These are phyloP conservation scores for Odontocolon sp. DNA, from an alignment of 2,888 invertebrate genomes.

Conservation along the genomic window DNA sequence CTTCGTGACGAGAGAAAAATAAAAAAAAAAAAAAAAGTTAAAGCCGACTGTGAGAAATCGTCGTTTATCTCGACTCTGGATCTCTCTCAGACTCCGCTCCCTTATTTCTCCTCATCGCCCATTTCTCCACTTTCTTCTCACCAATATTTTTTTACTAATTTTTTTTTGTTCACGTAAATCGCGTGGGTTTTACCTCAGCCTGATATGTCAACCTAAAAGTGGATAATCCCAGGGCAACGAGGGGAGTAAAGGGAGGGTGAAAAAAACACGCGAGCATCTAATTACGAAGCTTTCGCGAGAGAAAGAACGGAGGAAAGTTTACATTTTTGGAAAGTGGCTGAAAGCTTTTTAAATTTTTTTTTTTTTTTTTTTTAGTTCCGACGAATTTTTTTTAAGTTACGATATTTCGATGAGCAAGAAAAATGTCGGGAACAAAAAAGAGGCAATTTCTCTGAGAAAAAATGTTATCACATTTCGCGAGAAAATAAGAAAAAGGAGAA, in stretches of 20 bases:
- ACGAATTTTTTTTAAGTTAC: slow-evolving; percentile 13
- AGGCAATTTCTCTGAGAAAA: neutral
- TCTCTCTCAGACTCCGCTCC: neutral
- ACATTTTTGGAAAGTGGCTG: neutral
- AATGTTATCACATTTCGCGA: slow-evolving; percentile 34
- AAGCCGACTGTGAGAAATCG: neutral
- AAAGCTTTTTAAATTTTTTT: too few species aligned
- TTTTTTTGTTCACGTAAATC: neutral
- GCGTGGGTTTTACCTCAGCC: neutral
- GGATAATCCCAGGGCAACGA: slow-evolving; percentile 25
- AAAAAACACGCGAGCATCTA: slow-evolving; percentile 54
- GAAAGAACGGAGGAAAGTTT: slow-evolving; percentile 10
- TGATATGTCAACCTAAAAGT: slow-evolving; percentile 35
- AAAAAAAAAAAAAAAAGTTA: slow-evolving; percentile 1
- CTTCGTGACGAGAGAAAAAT: too few species aligned
- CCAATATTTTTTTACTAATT: neutral
- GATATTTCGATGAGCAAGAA: slow-evolving; percentile 24
- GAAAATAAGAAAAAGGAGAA: neutral
- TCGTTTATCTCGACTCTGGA: neutral
- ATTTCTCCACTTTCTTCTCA: neutral
- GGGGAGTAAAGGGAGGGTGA: neutral
- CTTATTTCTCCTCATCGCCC: neutral
- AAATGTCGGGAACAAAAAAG: slow-evolving; percentile 1
- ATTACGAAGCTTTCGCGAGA: slow-evolving; percentile 50
- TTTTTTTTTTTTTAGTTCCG: neutral